Conservation (phyloP, 2,888 invertebrate species). For the Sarcophaga variegata region DNA sequence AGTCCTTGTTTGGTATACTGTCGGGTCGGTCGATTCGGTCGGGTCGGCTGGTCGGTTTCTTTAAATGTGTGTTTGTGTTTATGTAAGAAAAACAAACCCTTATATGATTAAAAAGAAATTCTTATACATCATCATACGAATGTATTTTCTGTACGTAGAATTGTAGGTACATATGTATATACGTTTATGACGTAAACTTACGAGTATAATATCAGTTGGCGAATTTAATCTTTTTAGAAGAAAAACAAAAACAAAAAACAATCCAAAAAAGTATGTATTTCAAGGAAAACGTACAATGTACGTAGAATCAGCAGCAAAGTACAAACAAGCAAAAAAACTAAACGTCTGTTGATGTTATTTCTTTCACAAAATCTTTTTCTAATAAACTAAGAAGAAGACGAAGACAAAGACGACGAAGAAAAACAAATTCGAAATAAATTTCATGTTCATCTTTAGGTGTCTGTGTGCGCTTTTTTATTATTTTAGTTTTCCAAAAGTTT, state of each 20-base stretch:
- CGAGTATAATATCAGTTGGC: constrained; percentile 46
- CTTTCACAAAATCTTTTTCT: constrained; percentile 29
- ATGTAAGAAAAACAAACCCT: constrained; percentile 56
- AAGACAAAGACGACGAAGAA: neutral
- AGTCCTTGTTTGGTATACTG: constrained; percentile 26
- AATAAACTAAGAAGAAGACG: constrained; percentile 8
- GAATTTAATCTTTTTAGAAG: constrained; percentile 48
- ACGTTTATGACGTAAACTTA: constrained; percentile 11
- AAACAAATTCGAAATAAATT: constrained; percentile 28
- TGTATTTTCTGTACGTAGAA: neutral
- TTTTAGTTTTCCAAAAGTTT: constrained; percentile 51
- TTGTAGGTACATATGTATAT: neutral
- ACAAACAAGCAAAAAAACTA: constrained; percentile 1
- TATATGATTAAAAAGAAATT: constrained; percentile 46
- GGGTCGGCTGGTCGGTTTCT: neutral
- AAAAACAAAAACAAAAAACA: constrained; percentile 27
- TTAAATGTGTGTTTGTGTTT: constrained; percentile 9
- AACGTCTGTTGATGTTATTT: constrained; percentile 56
- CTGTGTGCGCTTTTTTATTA: neutral
- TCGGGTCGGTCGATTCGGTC: too few relatives aligned
- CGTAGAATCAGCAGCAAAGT: too few relatives aligned
- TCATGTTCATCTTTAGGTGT: neutral
- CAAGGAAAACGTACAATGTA: neutral
- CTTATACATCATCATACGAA: constrained; percentile 30
- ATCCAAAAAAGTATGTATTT: constrained; percentile 11